These are phyloP conservation scores for Trachelus troglodyta DNA, from an alignment of 2,888 invertebrate genomes.

Conservation along the genomic window DNA sequence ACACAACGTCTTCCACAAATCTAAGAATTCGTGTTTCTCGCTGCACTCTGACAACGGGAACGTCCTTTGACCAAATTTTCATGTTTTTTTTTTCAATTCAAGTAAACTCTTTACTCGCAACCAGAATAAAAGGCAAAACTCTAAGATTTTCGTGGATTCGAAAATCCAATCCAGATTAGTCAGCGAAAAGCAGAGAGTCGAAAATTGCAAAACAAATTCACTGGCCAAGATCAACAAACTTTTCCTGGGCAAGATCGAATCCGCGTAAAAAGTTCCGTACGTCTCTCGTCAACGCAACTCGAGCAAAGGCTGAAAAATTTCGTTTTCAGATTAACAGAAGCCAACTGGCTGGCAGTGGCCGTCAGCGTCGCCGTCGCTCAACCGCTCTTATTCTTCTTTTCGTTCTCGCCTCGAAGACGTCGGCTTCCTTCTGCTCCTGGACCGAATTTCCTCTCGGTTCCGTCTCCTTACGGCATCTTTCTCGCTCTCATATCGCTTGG, in stretches of 20 bases:
- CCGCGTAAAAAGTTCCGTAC: slow-evolving; percentile 6
- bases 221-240: slow-evolving; percentile 21
- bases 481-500: slow-evolving; percentile 1
- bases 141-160: too few relatives aligned
- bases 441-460: slow-evolving; percentile 25
- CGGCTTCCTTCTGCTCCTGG: slow-evolving; percentile 4
- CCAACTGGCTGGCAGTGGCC: slow-evolving; percentile 47
- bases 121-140: too few relatives aligned
- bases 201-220: neutral
- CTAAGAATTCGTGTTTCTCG: too few relatives aligned
- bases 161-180: too few relatives aligned
- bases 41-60: too few relatives aligned
- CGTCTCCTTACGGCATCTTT: slow-evolving; percentile 14
- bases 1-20: slow-evolving; percentile 36
- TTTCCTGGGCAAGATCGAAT: slow-evolving; percentile 16
- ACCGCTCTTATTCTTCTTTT: too few relatives aligned
- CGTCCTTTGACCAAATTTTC: too few relatives aligned
- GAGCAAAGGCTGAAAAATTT: slow-evolving; percentile 47
- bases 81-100: too few relatives aligned
- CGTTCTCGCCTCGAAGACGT: neutral
- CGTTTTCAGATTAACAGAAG: slow-evolving; percentile 48
- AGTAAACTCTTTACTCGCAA: too few relatives aligned
- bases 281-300: slow-evolving; percentile 18
- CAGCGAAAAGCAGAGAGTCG: too few relatives aligned
- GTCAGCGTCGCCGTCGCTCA: slow-evolving; percentile 1